These are phyloP conservation scores for Smithornis capensis DNA, from an alignment of 2,113 vertebrate species.

Conservation along the genomic window DNA sequence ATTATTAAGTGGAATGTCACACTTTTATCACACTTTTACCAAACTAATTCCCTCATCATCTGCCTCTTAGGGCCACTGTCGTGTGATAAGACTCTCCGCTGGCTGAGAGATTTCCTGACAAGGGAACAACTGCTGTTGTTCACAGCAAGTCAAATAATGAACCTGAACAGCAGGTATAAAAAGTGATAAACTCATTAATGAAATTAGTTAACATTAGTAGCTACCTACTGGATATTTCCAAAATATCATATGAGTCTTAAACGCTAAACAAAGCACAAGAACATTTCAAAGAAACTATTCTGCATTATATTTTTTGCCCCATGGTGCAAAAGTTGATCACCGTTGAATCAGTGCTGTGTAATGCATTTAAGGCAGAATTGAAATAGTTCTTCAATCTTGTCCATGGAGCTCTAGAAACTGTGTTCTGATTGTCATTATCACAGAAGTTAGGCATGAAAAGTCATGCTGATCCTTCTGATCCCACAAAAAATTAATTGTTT, in stretches of 20 bases:
- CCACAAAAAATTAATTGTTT: background rate
- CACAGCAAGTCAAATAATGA: background rate
- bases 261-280: background rate
- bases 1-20: slow-evolving; percentile 9
- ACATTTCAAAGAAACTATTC: background rate
- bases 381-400: background rate
- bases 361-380: background rate
- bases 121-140: slow-evolving; percentile 5
- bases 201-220: background rate
- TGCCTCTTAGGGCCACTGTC: background rate
- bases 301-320: background rate
- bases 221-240: background rate
- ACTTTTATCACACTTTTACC: background rate
- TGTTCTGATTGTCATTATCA: background rate
- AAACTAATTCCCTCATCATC: background rate
- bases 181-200: background rate
- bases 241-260: background rate
- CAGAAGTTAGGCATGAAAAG: background rate
- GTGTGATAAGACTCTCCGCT: background rate
- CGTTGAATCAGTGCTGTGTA: background rate
- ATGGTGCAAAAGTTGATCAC: background rate
- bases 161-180: background rate
- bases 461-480: background rate
- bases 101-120: slow-evolving; percentile 8
- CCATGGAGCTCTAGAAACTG: background rate